Conservation (phyloP, 1,140 invertebrate genomes). For the Drosophila pectinifera region DNA sequence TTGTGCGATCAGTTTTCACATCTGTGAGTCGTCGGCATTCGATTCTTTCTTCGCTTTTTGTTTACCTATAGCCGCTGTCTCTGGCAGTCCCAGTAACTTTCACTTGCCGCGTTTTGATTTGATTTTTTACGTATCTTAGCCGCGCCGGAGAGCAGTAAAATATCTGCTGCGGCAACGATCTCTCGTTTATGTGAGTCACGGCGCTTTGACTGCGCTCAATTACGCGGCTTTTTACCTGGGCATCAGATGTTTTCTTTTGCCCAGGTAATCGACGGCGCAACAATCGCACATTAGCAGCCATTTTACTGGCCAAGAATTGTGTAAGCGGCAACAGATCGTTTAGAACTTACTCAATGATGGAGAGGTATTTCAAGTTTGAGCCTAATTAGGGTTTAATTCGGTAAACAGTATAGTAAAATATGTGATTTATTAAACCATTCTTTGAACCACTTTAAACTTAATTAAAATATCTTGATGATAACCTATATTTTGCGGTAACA, state of each 20-base stretch:
- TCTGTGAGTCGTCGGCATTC: conserved; percentile 24
- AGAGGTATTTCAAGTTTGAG: background rate
- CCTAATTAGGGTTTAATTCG: too few relatives aligned
- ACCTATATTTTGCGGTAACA: too few relatives aligned
- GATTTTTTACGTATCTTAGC: conserved; percentile 69
- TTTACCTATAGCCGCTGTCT: conserved; percentile 63
- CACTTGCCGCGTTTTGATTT: conserved; percentile 77
- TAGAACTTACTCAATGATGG: background rate
- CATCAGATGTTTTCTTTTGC: conserved; percentile 63
- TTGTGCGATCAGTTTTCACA: conserved; percentile 63
- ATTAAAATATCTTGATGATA: too few relatives aligned
- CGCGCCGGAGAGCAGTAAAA: conserved; percentile 40
- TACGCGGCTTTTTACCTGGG: conserved; percentile 43
- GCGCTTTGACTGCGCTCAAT: conserved; percentile 52
- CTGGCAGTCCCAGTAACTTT: conserved; percentile 59
- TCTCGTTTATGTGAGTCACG: conserved; percentile 69
- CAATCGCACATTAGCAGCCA: conserved; percentile 21
- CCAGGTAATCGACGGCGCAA: conserved; percentile 24
- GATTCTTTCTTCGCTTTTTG: conserved; percentile 77
- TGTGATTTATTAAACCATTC: background rate
- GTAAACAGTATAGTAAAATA: background rate
- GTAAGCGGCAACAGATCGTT: conserved; percentile 23
- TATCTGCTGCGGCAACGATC: conserved; percentile 47
- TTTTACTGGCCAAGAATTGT: conserved; percentile 37
- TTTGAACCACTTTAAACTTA: background rate